Percentiles rank a stretch among this genome's conserved stretches.
phyloP scores from a whole-genome alignment of 2,797 vertebrate genomes.

The Paramormyrops hopkinsi region DNA sequence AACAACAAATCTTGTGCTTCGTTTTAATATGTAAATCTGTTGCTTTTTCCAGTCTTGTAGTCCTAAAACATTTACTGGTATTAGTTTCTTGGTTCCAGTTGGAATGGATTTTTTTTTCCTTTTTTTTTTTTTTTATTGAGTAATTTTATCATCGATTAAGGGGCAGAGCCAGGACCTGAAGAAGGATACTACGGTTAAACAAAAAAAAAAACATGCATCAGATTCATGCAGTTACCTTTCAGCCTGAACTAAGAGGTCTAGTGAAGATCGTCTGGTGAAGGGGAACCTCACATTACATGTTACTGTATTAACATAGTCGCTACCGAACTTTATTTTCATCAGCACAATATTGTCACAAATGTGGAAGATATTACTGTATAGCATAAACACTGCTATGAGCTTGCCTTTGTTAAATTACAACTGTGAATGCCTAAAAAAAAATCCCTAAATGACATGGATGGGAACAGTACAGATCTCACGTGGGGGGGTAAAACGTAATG shows the following conservation, averaged over 20 bases:
- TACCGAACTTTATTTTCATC: background rate
- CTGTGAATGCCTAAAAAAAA: slow-evolving; percentile 13
- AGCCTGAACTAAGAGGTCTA: background rate
- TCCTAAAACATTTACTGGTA: background rate
- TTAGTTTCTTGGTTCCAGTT: background rate
- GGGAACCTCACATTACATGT: background rate
- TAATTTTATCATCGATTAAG: slow-evolving; percentile 28
- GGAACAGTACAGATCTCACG: background rate
- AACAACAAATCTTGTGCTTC: slow-evolving; percentile 11
- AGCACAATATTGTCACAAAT: slow-evolving; percentile 12
- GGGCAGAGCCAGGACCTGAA: slow-evolving; percentile 49
- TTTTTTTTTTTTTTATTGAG: background rate
- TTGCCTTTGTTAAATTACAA: slow-evolving; percentile 5
- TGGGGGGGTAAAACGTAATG: background rate
- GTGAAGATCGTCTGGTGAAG: background rate
- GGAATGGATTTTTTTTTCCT: background rate
- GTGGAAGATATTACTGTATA: background rate
- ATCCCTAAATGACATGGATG: background rate
- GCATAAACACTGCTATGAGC: background rate
- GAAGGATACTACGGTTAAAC: slow-evolving; percentile 28
- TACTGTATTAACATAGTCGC: background rate
- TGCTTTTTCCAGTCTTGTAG: background rate
- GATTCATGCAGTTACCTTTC: background rate
- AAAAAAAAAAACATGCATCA: slow-evolving; percentile 14
- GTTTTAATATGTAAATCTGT: background rate